phyloP scores from a whole-genome alignment of 2,888 invertebrate species.

The Clistopyga incitator region DNA sequence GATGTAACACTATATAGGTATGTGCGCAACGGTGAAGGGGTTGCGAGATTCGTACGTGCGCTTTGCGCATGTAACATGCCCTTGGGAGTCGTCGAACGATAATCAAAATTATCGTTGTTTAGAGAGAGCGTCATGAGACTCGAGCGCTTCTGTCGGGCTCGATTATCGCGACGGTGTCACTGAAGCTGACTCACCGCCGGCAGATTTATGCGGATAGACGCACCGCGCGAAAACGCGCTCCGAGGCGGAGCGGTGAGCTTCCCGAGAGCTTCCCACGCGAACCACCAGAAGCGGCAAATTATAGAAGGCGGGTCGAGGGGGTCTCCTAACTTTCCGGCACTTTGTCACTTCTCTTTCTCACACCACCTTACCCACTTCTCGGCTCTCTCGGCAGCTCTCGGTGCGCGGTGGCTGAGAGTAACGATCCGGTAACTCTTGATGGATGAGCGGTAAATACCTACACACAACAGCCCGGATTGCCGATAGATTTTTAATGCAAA shows the following conservation, averaged over 20 bases:
- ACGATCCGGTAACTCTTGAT: constrained; percentile 60
- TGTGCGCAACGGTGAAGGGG: constrained; percentile 21
- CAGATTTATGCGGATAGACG: constrained; percentile 64
- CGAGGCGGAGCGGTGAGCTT: constrained; percentile 26
- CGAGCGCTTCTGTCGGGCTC: constrained; percentile 54
- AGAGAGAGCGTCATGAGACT: constrained; percentile 56
- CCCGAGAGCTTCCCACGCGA: constrained; percentile 38
- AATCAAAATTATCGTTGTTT: constrained; percentile 65
- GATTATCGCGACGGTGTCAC: constrained; percentile 63
- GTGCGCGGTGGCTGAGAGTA: constrained; percentile 49
- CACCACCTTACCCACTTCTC: constrained; percentile 29
- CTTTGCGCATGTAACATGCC: constrained; percentile 43
- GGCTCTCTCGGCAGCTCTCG: constrained; percentile 16
- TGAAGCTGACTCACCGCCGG: constrained; percentile 50
- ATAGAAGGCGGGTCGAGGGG: constrained; percentile 60
- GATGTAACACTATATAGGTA: constrained; percentile 25
- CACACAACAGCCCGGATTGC: constrained; percentile 31
- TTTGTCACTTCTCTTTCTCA: constrained; percentile 65
- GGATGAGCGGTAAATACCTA: constrained; percentile 60
- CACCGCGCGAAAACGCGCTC: constrained; percentile 47
- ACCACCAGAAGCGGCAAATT: constrained; percentile 63
- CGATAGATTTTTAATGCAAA: constrained; percentile 64
- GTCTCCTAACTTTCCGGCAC: constrained; percentile 67
- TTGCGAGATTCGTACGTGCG: constrained; percentile 37
- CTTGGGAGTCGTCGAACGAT: constrained; percentile 56